phyloP scores from a whole-genome alignment of 30 jellyfish, hydroid and myxozoan species.

The Hydractinia echinata region DNA sequence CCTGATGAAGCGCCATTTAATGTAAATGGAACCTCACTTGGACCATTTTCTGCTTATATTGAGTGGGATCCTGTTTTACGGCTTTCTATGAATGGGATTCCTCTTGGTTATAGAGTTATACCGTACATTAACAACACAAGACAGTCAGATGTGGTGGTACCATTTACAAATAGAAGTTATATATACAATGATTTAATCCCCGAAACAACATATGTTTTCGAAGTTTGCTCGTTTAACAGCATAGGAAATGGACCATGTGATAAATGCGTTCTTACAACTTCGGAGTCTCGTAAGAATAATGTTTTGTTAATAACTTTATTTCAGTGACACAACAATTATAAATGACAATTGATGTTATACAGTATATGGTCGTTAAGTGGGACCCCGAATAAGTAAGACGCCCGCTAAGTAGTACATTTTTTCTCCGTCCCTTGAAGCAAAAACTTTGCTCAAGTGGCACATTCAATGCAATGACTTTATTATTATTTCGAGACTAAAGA shows the following conservation, averaged over 20 bases:
- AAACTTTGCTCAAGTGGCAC: too few relatives aligned
- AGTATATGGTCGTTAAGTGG: too few relatives aligned
- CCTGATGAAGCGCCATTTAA: slow-evolving; percentile 53
- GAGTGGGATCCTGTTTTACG: slow-evolving; percentile 59
- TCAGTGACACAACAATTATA: neutral
- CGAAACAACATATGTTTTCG: slow-evolving; percentile 40
- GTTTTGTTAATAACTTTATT: neutral
- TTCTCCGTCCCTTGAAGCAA: too few relatives aligned
- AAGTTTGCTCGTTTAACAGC: slow-evolving; percentile 69
- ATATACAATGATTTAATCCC: slow-evolving; percentile 43
- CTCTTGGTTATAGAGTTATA: slow-evolving; percentile 47
- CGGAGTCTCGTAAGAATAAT: slow-evolving; percentile 39
- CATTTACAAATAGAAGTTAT: slow-evolving; percentile 10
- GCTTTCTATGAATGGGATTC: slow-evolving; percentile 55
- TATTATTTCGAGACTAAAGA: too few relatives aligned
- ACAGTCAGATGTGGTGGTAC: neutral
- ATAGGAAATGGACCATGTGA: slow-evolving; percentile 74
- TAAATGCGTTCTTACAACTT: slow-evolving; percentile 36
- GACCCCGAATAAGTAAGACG: too few relatives aligned
- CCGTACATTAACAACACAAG: slow-evolving; percentile 1
- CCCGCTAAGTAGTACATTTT: too few relatives aligned
- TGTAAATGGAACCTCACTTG: slow-evolving; percentile 28
- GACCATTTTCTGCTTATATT: slow-evolving; percentile 35
- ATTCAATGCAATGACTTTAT: too few relatives aligned
- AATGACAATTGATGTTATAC: neutral